Evolutionary conservation across 2,113 vertebrate genomes (phyloP), one percentile per base, ranked within the genome.

Genomic region (Nycticryphes semicollaris): DNA sequence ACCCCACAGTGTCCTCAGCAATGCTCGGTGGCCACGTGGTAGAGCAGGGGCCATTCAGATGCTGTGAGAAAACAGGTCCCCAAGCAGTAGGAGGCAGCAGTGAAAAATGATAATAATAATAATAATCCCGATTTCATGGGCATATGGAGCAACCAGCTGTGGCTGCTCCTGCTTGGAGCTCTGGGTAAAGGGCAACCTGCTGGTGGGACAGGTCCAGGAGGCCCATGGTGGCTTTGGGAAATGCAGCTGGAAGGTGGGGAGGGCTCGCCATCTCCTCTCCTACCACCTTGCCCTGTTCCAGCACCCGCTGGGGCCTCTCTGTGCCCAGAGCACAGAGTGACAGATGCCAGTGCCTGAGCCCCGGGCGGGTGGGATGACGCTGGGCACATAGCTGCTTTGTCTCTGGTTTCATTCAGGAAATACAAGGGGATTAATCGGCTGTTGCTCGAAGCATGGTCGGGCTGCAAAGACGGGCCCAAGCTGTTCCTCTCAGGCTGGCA

Each of bases 391-490:
- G 62, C 66, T 56, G 84, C 56, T 91, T 91, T 35, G 90, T 86
- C 95, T 96, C 94, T 45, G 88, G 57, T 96, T 96, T 96, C 96
- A 81, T 16, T 84, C 96, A 96, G 96, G 96, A 97, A 97, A 97
- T 95, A 94, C 94, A 96, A 96, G 90, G 78, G 94, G 85, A 96
- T 96, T 96, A 90, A 96, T 96, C 1, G n/a, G 66, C 85, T 17
- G 37, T 23, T 70, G 82, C 83, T 94, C 14, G 1, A 70, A 84
- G 92, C 72, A 80, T 14, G 20, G 84, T 51, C 82, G 12, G 1
- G 6, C 87, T 64, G 78, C 64, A 86, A 22, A 84, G 69, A 18
- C 6, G 2, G 47, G 45, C 67, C 81, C 43, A 19, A 25, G 70
- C 51, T 66, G 53, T 43, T 56, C 57, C 78, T 82, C 24, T 2